phyloP scores from a whole-genome alignment of 1,140 invertebrate species.

The Triops cancriformis region DNA sequence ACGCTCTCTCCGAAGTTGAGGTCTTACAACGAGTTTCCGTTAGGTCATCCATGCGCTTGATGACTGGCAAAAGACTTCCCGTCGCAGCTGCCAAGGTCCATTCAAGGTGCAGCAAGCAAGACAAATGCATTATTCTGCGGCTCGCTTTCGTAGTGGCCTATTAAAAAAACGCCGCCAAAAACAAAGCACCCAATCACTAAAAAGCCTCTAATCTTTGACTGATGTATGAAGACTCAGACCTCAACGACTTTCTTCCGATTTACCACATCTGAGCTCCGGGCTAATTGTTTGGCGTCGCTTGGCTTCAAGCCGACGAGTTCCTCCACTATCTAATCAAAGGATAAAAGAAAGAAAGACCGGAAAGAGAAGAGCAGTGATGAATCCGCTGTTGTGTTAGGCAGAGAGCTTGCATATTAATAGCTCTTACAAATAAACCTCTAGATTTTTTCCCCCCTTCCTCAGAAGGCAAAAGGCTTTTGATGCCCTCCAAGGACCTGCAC shows the following conservation, averaged over 20 bases:
- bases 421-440: background rate
- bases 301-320: background rate
- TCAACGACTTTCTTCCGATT: conserved; percentile 13
- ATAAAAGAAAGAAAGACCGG: background rate
- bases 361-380: background rate
- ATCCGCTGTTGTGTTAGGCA: background rate
- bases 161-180: background rate
- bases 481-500: background rate
- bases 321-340: background rate
- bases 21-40: background rate
- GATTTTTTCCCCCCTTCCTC: background rate
- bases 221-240: background rate
- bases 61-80: conserved; percentile 4
- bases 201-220: background rate
- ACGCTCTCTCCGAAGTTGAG: background rate
- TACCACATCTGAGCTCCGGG: conserved; percentile 8
- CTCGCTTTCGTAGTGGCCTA: background rate
- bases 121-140: background rate
- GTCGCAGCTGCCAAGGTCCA: background rate
- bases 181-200: background rate
- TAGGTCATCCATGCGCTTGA: conserved; percentile 1
- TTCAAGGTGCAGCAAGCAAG: background rate
- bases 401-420: background rate
- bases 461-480: background rate
- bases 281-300: conserved; percentile 5